Evolutionary conservation across 2,888 invertebrate genomes (phyloP).

Genomic region (Linnaemya tessellans): DNA sequence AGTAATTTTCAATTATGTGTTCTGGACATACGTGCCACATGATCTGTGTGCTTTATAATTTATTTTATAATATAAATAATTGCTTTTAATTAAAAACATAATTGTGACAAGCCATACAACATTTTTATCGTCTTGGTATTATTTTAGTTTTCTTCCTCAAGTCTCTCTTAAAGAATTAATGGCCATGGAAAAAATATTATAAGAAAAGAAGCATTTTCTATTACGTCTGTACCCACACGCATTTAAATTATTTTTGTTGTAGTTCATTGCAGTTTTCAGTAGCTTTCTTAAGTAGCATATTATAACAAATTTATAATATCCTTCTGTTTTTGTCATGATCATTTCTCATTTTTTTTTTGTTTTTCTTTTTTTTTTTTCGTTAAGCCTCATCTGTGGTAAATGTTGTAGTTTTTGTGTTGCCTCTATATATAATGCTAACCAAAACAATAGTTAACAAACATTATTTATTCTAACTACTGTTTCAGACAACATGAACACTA

Average conservation of each 20-base stretch:
- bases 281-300: slow-evolving; percentile 70
- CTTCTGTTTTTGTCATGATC: slow-evolving; percentile 73
- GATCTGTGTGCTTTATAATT: background rate
- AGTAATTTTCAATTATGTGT: no score
- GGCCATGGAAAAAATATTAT: slow-evolving; percentile 3
- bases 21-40: background rate
- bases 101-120: slow-evolving; percentile 32
- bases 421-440: slow-evolving; percentile 62
- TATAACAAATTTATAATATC: slow-evolving; percentile 72
- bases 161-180: slow-evolving; percentile 45
- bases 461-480: slow-evolving; percentile 72
- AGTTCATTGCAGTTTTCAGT: slow-evolving; percentile 48
- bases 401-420: slow-evolving; percentile 39
- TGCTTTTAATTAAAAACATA: slow-evolving; percentile 13
- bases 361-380: background rate
- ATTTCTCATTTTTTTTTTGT: slow-evolving; percentile 67
- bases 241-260: slow-evolving; percentile 49
- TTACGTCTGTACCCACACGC: slow-evolving; percentile 68
- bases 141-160: background rate
- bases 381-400: slow-evolving; percentile 25
- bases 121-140: slow-evolving; percentile 5
- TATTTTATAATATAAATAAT: background rate
- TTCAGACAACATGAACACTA: slow-evolving; percentile 53
- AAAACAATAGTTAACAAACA: slow-evolving; percentile 71
- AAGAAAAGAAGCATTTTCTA: slow-evolving; percentile 48